Conservation (phyloP, 2,113 vertebrate genomes). For the Nannospalax galili region DNA sequence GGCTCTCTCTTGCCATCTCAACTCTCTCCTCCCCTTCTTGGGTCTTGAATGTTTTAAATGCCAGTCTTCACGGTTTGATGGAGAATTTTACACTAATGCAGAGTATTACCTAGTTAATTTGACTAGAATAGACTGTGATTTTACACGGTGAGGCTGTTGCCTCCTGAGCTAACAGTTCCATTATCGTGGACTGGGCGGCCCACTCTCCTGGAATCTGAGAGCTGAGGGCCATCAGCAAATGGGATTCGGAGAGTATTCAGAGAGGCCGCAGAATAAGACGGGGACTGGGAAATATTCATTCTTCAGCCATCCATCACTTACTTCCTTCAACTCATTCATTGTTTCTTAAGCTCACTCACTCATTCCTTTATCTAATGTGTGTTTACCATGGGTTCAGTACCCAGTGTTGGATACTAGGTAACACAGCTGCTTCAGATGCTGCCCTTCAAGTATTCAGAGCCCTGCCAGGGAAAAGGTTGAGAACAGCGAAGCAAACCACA, state of each 20-base stretch:
- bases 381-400: neutral
- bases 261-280: neutral
- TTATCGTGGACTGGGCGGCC: constrained; percentile 27
- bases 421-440: neutral
- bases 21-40: neutral
- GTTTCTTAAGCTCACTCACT: neutral
- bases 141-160: constrained; percentile 82
- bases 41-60: constrained; percentile 82
- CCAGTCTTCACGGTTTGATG: constrained; percentile 87
- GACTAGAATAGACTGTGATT: constrained; percentile 86
- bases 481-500: neutral
- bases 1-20: constrained; percentile 8
- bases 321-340: neutral
- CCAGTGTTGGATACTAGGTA: neutral
- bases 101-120: constrained; percentile 88
- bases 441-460: neutral
- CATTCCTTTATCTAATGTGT: neutral
- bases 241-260: neutral
- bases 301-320: neutral
- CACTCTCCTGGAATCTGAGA: constrained; percentile 20
- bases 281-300: neutral
- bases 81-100: constrained; percentile 88
- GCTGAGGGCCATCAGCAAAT: neutral
- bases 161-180: constrained; percentile 82
- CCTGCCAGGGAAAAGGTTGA: neutral